Conservation (phyloP, 2,113 vertebrate genomes). For the Hippopotamus amphibius region DNA sequence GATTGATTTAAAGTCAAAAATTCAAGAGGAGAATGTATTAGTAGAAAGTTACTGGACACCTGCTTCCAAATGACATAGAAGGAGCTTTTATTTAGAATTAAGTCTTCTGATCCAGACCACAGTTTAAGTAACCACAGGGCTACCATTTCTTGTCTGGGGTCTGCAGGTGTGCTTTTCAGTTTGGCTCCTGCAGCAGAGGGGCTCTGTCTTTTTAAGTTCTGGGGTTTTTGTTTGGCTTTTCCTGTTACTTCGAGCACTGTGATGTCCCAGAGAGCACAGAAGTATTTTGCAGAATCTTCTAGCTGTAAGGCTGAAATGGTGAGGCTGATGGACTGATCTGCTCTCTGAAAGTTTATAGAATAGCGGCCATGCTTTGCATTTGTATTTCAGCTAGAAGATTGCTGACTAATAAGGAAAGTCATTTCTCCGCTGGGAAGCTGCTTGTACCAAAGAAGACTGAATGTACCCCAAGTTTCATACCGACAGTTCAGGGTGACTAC, state of each 20-base stretch:
- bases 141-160: background rate
- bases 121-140: background rate
- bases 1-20: background rate
- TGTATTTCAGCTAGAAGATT: accelerated
- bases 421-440: background rate
- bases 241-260: background rate
- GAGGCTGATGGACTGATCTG: background rate
- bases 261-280: background rate
- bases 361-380: background rate
- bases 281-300: background rate
- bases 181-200: background rate
- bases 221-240: conserved; percentile 19
- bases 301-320: background rate
- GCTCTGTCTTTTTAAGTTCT: background rate
- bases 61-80: background rate
- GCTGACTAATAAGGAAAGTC: background rate
- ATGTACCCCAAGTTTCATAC: background rate
- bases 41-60: background rate
- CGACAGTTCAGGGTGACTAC: background rate
- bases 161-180: background rate
- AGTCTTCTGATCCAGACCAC: background rate
- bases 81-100: background rate
- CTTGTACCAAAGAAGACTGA: background rate
- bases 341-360: background rate
- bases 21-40: background rate